These are phyloP conservation scores for Platyura marginata DNA, from an alignment of 1,140 invertebrate genomes.

Conservation along the genomic window DNA sequence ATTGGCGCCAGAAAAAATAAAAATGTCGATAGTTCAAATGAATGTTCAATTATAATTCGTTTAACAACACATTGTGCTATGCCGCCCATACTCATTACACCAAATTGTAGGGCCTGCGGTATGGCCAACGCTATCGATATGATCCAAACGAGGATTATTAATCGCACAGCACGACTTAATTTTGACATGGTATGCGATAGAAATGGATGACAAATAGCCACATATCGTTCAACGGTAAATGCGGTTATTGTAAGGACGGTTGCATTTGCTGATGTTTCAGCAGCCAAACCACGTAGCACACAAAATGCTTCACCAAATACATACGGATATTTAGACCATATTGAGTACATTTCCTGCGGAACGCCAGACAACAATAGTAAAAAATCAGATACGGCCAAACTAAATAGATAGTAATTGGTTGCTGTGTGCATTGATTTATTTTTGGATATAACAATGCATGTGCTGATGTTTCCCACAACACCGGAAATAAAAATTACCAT, in stretches of 20 bases:
- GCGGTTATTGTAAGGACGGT: slow-evolving; percentile 84
- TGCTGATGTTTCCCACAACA: slow-evolving; percentile 76
- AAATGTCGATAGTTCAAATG: slow-evolving; percentile 53
- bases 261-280: slow-evolving; percentile 83
- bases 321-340: slow-evolving; percentile 78
- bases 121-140: slow-evolving; percentile 54
- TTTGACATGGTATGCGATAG: slow-evolving; percentile 64
- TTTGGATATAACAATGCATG: slow-evolving; percentile 78
- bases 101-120: slow-evolving; percentile 48
- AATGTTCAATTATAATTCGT: slow-evolving; percentile 32
- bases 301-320: slow-evolving; percentile 75
- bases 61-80: slow-evolving; percentile 15
- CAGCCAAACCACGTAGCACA: slow-evolving; percentile 59
- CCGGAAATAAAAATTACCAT: slow-evolving; percentile 68
- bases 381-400: slow-evolving; percentile 82
- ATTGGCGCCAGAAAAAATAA: slow-evolving; percentile 61
- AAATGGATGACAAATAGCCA: slow-evolving; percentile 87
- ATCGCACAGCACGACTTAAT: slow-evolving; percentile 46
- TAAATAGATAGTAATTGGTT: slow-evolving; percentile 88
- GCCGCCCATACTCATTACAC: slow-evolving; percentile 23
- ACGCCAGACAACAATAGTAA: slow-evolving; percentile 48
- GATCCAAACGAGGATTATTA: slow-evolving; percentile 51
- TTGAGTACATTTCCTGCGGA: slow-evolving; percentile 22
- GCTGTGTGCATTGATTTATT: slow-evolving; percentile 85
- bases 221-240: slow-evolving; percentile 87